Base-by-base conservation (phyloP, 2,888 invertebrate genomes). In the Philonicus albiceps region DNA sequence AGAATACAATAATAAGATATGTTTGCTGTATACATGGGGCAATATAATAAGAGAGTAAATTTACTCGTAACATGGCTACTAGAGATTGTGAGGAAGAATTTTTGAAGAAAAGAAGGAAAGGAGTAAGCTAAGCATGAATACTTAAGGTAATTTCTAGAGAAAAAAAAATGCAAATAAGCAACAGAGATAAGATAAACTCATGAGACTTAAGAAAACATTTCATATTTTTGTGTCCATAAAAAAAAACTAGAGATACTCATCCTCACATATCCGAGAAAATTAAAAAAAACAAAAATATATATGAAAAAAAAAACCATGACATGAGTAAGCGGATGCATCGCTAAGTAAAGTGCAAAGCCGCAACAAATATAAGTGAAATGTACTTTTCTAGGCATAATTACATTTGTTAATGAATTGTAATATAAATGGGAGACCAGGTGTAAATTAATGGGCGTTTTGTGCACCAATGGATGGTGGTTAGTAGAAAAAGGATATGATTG, bases 201-300 rank as follows among this genome's bases (percentile, higher is more conserved):
- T 84, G 84, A 84, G 84, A 84, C 84, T 84, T 84, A 84, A 84
- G 30, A 55, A 84, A 73, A 84, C 84, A 84, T 84, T 72, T 84
- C 84, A 84, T 84, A 84, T 40, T 84, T 84, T 84, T 43, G 84
- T 84, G 84, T 84, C 84, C 84, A 43, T 73, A 27, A 40, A 72
- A 27, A 40, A 72, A 37, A 73, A 72, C 27, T 72, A 84, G 73
- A 72, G 31, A 84, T 84, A 84, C 84, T 84, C 84, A 84, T 43
- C 40, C 30, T 84, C 84, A 73, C 84, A 84, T 73, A 84, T 84
- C 73, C 73, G 19, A 16, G 2, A 84, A 83, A 53, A n/a, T 13
- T 6, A 43, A 43, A 43, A 53, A 22, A 64, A 64, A 64, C n/a
- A 16, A 53, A n/a, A n/a, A 53, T n/a, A n/a, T 16, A 8, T n/a